Conservation (phyloP, 1,140 invertebrate genomes). For the Ceratina calcarata region DNA sequence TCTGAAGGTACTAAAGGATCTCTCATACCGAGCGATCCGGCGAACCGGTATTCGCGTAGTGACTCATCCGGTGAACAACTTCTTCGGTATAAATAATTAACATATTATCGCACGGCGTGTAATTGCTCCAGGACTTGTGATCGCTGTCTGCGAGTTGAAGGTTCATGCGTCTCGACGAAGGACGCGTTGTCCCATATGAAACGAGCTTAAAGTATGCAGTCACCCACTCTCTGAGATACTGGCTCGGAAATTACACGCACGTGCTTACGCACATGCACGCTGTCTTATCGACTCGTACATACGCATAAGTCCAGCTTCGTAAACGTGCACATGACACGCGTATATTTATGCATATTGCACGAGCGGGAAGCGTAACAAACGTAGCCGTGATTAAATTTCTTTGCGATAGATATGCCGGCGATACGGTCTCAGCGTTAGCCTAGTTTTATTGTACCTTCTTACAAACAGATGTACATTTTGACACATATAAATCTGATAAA, state of each 20-base stretch:
- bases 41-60: background rate
- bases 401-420: background rate
- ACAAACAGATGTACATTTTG: no score
- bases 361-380: conserved; percentile 6
- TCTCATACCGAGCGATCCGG: background rate
- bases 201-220: conserved; percentile 21
- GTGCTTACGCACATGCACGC: conserved; percentile 24
- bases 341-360: conserved; percentile 21
- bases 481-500: no score
- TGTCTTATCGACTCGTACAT: conserved; percentile 15
- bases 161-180: background rate
- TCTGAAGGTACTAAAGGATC: conserved; percentile 23
- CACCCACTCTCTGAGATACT: conserved; percentile 39
- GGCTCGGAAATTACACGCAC: conserved; percentile 47
- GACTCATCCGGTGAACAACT: background rate
- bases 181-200: conserved; percentile 18
- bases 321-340: background rate
- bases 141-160: background rate
- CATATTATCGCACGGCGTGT: background rate
- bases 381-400: background rate
- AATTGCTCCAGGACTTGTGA: background rate
- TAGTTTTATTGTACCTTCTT: background rate
- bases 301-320: background rate
- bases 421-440: background rate
- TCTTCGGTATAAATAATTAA: background rate